phyloP scores from a whole-genome alignment of 2,113 vertebrate genomes.

The Nothocercus nigrocapillus region DNA sequence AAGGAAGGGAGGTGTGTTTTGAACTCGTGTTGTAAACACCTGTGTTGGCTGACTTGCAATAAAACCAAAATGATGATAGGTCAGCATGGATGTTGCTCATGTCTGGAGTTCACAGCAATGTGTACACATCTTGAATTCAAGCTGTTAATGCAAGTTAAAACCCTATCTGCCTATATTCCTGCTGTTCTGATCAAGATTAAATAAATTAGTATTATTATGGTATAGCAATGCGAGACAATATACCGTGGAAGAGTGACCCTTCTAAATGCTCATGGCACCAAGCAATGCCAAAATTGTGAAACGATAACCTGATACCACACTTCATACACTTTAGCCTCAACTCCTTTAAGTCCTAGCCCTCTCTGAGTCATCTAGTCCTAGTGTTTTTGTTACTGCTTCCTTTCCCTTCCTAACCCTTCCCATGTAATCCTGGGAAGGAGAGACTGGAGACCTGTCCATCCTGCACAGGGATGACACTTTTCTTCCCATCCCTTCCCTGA shows the following conservation, averaged over 20 bases:
- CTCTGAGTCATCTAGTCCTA: not conserved
- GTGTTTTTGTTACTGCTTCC: not conserved
- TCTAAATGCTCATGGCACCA: not conserved
- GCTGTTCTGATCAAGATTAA: not conserved
- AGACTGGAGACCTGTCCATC: not conserved
- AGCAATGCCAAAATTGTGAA: fast-evolving
- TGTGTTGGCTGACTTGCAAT: not conserved
- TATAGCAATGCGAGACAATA: not conserved
- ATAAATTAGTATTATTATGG: not conserved
- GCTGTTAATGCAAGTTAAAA: not conserved
- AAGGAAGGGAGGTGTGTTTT: not conserved
- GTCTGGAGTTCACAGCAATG: not conserved
- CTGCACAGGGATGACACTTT: not conserved
- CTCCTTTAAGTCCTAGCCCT: not conserved
- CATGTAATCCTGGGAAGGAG: not conserved
- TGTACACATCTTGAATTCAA: not conserved
- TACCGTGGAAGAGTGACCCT: not conserved
- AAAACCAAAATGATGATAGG: not conserved
- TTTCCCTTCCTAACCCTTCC: not conserved
- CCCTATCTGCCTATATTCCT: not conserved
- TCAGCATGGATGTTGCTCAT: not conserved
- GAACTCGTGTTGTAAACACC: not conserved
- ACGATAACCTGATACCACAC: not conserved
- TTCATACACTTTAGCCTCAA: not conserved
- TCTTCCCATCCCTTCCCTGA: not conserved